Evolutionary conservation across 2,888 invertebrate species (phyloP).

Genomic region (Lasioglossum calceatum): DNA sequence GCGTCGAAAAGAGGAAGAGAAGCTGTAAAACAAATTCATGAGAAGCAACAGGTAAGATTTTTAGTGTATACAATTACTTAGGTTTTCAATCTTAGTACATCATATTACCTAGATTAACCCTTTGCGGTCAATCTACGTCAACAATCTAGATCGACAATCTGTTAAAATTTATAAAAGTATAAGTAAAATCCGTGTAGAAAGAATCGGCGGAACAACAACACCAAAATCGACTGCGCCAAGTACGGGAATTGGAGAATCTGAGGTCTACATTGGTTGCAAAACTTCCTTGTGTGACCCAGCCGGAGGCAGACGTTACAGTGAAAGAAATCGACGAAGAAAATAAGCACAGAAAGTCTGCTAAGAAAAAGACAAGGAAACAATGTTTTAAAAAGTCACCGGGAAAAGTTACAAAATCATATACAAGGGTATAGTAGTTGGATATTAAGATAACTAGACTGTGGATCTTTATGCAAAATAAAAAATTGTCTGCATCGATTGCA

Average conservation of each 20-base stretch:
- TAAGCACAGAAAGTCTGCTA: slow-evolving; percentile 10
- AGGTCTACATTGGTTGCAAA: slow-evolving; percentile 83
- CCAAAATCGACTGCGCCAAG: slow-evolving; percentile 77
- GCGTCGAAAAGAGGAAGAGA: slow-evolving; percentile 83
- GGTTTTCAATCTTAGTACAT: slow-evolving; percentile 15
- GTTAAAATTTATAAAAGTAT: slow-evolving; percentile 30
- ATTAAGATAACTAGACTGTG: not conserved
- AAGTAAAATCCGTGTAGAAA: slow-evolving; percentile 61
- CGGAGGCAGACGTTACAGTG: slow-evolving; percentile 32
- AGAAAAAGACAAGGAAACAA: slow-evolving; percentile 60
- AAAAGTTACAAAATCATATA: slow-evolving; percentile 64
- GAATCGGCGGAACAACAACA: slow-evolving; percentile 67
- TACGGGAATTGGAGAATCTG: slow-evolving; percentile 84
- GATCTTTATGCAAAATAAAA: no score
- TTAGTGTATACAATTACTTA: slow-evolving; percentile 10
- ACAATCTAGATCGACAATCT: no score
- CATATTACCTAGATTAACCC: slow-evolving; percentile 16
- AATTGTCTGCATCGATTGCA: no score
- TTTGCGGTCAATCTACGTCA: no score
- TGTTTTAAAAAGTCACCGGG: slow-evolving; percentile 66
- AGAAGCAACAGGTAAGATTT: slow-evolving; percentile 75
- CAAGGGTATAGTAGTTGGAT: slow-evolving; percentile 51
- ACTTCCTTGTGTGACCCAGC: slow-evolving; percentile 65
- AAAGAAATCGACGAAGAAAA: slow-evolving; percentile 35
- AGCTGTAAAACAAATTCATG: slow-evolving; percentile 80